Evolutionary conservation across 2,888 invertebrate species (phyloP).

Genomic region (Phaedon cochleariae): DNA sequence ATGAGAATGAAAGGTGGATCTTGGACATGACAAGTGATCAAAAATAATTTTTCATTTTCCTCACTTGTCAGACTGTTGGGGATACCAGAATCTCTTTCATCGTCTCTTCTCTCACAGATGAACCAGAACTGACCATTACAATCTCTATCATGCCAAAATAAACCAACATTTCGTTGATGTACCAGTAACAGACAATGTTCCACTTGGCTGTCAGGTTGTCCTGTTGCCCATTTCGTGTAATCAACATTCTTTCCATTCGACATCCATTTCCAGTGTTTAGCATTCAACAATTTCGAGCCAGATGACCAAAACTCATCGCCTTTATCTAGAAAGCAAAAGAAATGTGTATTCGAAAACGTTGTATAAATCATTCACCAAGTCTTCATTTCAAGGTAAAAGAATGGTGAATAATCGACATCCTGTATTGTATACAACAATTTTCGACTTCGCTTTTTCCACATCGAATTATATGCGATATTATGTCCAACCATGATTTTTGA

Average conservation of each 20-base stretch:
- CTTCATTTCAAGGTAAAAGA: too few relatives aligned
- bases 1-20: too few relatives aligned
- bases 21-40: too few relatives aligned
- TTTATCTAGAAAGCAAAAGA: slow-evolving; percentile 17
- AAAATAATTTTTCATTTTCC: too few relatives aligned
- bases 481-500: too few relatives aligned
- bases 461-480: too few relatives aligned
- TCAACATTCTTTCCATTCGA: slow-evolving; percentile 18
- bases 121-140: slow-evolving; percentile 18
- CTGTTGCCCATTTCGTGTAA: slow-evolving; percentile 27
- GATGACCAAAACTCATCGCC: slow-evolving; percentile 29
- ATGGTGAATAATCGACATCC: too few relatives aligned
- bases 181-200: slow-evolving; percentile 21
- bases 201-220: slow-evolving; percentile 19
- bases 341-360: too few relatives aligned
- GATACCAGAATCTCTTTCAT: not conserved
- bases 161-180: slow-evolving; percentile 7
- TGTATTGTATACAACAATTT: too few relatives aligned
- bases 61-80: not conserved
- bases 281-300: slow-evolving; percentile 23
- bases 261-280: slow-evolving; percentile 31
- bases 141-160: slow-evolving; percentile 27
- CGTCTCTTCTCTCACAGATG: slow-evolving; percentile 26
- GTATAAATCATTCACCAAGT: too few relatives aligned
- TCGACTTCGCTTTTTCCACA: too few relatives aligned